Conservation (phyloP, 2,888 invertebrate species). For the Notocelia uddmanniana region DNA sequence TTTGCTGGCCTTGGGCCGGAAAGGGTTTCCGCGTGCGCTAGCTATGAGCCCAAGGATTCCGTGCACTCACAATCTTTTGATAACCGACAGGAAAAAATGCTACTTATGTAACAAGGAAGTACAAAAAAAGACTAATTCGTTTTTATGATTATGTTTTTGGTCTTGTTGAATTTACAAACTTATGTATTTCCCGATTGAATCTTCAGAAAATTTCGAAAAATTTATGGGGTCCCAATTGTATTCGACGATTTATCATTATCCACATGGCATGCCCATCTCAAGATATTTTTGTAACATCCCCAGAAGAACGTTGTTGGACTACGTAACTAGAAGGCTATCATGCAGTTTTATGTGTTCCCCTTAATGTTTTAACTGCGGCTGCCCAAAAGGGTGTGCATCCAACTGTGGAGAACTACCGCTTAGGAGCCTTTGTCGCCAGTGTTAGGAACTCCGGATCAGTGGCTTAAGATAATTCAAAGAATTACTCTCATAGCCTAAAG, state of each 20-base stretch:
- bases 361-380: constrained; percentile 14
- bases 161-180: background rate
- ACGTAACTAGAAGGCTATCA: background rate
- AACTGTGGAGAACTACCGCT: constrained; percentile 4
- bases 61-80: constrained; percentile 21
- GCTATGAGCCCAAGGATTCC: constrained; percentile 51
- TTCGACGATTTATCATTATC: too few species aligned
- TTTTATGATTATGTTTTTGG: background rate
- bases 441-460: constrained; percentile 7
- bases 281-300: too few species aligned
- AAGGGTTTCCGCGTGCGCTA: constrained; percentile 76
- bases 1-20: constrained; percentile 74
- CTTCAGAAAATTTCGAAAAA: too few species aligned
- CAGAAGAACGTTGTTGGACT: background rate
- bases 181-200: too few species aligned
- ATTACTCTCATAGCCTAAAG: background rate
- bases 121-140: background rate
- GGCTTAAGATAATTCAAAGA: constrained; percentile 6
- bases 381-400: constrained; percentile 23
- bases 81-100: constrained; percentile 10
- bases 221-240: too few species aligned
- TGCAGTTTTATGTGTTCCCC: constrained; percentile 17
- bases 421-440: background rate
- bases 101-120: background rate
- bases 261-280: too few species aligned